Evolutionary conservation across 2,113 vertebrate species (phyloP).

Genomic region (Deroptyus accipitrinus): DNA sequence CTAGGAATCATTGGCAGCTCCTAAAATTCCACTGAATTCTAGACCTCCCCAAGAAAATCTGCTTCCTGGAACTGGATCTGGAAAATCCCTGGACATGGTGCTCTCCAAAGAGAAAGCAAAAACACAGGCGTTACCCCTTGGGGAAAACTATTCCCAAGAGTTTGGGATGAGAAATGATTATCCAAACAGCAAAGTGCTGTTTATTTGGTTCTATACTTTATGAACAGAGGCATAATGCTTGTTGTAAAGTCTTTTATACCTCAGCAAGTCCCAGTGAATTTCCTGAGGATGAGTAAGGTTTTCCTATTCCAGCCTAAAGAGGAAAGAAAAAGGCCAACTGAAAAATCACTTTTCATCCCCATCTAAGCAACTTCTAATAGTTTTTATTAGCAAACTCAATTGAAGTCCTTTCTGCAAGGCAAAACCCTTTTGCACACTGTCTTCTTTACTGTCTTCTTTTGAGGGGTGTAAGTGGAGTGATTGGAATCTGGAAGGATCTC

Average conservation of each 20-base stretch:
- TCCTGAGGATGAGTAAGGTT: slow-evolving; percentile 5
- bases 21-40: slow-evolving; percentile 28
- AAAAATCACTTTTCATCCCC: not conserved
- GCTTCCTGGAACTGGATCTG: slow-evolving; percentile 11
- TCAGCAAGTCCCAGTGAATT: not conserved
- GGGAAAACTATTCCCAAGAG: not conserved
- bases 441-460: not conserved
- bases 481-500: slow-evolving; percentile 18
- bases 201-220: not conserved
- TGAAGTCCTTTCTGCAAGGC: not conserved
- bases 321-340: not conserved
- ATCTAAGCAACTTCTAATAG: not conserved
- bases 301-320: not conserved
- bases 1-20: slow-evolving; percentile 7
- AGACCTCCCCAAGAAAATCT: not conserved
- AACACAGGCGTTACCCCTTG: not conserved
- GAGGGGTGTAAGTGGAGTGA: not conserved
- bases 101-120: not conserved
- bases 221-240: not conserved
- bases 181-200: not conserved
- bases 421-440: not conserved
- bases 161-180: not conserved
- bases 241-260: not conserved
- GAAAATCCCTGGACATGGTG: not conserved
- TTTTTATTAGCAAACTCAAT: not conserved